Evolutionary conservation across 1,140 invertebrate species (phyloP), one percentile per base, ranked within the genome.

Genomic region (Campoletis sonorensis): DNA sequence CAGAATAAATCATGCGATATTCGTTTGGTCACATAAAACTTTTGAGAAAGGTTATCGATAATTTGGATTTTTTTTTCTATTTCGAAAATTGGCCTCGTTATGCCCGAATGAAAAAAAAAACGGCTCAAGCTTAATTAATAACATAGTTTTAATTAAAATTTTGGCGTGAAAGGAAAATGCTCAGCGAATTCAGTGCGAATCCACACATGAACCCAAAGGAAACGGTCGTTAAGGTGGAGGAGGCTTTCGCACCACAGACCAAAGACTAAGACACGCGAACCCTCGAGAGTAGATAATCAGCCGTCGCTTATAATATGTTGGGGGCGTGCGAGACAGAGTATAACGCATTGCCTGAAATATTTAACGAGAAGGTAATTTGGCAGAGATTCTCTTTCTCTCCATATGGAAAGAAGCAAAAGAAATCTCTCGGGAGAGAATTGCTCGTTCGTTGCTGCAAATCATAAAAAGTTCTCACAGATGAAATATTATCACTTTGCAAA

Each of bases 291-390:
- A 86, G 86, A 89, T 90, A 89, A 90, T 90, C 89, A 89, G 87
- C 81, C 85, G 81, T 80, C 82, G 68, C 86, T 85, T 82, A 82
- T 88, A 87, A 87, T 86, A 83, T 75, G 83, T 85, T 81, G 88
- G 84, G 87, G 89, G 88, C 87, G 89, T 88, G 88, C 83, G 51
- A 54, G 51, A 18, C 18, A 64, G 23, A 10, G 87, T 78, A 67
- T 90, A 90, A 89, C 86, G 80, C 86, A 88, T 86, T 86, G 83
- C 86, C 86, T 82, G 84, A 86, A 88, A 89, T 89, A 90, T 89
- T 89, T 90, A 89, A 89, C 88, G 84, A 87, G 83, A 87, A 88
- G 86, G 85, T 89, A 90, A 90, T 89, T 89, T 90, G 86, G 86
- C 71, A 79, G 85, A 78, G 30, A 4, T 40, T 76, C 27, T 33